These are phyloP conservation scores for Callinectes sapidus DNA, from an alignment of 2,888 invertebrate species.

Conservation along the genomic window DNA sequence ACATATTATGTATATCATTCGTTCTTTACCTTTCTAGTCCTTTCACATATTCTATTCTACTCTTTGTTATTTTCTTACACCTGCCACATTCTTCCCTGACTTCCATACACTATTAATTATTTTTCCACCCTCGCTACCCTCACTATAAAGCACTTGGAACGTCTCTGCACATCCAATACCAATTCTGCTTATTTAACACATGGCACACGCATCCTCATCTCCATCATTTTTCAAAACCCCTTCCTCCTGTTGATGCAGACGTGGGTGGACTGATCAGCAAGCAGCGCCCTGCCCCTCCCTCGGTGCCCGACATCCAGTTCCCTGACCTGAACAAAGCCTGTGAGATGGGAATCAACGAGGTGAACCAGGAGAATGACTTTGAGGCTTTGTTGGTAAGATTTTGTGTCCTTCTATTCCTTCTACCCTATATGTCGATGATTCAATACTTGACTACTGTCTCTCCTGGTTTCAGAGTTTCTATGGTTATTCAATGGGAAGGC, in stretches of 20 bases:
- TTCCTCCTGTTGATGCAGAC: conserved; percentile 4
- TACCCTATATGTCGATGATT: too few species aligned
- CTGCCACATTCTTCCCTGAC: not conserved
- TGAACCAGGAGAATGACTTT: conserved; percentile 37
- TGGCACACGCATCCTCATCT: not conserved
- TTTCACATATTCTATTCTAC: not conserved
- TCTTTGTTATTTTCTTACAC: not conserved
- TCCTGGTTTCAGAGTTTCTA: too few species aligned
- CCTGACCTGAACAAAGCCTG: conserved; percentile 52
- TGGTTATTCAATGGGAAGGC: too few species aligned
- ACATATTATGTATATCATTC: too few species aligned
- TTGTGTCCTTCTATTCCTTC: too few species aligned
- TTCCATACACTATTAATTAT: not conserved
- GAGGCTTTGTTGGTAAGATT: conserved; percentile 56
- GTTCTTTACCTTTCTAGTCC: not conserved
- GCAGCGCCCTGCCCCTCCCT: not conserved
- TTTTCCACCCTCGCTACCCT: not conserved
- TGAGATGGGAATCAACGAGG: conserved; percentile 48
- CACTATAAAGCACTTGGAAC: not conserved
- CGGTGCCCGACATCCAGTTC: not conserved
- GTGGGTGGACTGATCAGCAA: conserved; percentile 50
- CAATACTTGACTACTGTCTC: too few species aligned
- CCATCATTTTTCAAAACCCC: not conserved
- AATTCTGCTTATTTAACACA: not conserved
- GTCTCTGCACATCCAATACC: not conserved